A percentile compares a stretch with the other conserved stretches of the same genome.
Evolutionary conservation across 1,140 invertebrate genomes (phyloP).

Genomic region (Eulimnadia texana): DNA sequence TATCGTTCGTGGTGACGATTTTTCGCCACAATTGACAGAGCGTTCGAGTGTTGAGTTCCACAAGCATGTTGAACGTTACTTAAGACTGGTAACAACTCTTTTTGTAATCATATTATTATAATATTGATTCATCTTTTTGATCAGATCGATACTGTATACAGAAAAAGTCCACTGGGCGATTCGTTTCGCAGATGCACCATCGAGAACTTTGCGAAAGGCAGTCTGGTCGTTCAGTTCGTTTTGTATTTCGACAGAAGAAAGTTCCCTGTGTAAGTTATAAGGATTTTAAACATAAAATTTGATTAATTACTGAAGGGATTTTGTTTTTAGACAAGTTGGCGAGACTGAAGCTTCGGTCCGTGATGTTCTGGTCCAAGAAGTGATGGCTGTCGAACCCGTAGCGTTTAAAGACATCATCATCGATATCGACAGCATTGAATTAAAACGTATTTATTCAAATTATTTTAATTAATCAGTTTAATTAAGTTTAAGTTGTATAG

Average conservation of each 20-base stretch:
- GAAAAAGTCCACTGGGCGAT: constrained; percentile 38
- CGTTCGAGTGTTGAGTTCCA: constrained; percentile 36
- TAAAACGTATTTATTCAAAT: constrained; percentile 16
- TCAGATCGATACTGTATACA: constrained; percentile 34
- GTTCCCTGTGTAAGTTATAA: constrained; percentile 45
- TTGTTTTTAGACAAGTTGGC: constrained; percentile 19
- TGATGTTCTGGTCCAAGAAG: constrained; percentile 23
- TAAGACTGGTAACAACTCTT: constrained; percentile 36
- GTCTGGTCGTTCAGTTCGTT: constrained; percentile 55
- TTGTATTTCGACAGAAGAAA: constrained; percentile 57
- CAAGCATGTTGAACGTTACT: constrained; percentile 44
- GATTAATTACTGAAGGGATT: background rate
- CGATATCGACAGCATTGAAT: constrained; percentile 20
- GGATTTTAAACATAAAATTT: background rate
- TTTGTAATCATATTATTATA: background rate
- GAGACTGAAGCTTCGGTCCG: constrained; percentile 21
- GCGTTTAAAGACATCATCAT: constrained; percentile 20
- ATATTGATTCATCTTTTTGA: constrained; percentile 17
- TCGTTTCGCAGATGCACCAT: constrained; percentile 46
- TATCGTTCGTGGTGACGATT: constrained; percentile 48
- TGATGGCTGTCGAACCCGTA: constrained; percentile 21
- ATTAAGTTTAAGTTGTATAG: background rate
- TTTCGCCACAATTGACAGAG: constrained; percentile 37
- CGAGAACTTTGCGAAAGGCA: constrained; percentile 49
- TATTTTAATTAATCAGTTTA: background rate